A percentile compares a stretch with the other conserved stretches of the same genome.
Conservation (phyloP, 2,797 vertebrate species). For the Coreius guichenoti region DNA sequence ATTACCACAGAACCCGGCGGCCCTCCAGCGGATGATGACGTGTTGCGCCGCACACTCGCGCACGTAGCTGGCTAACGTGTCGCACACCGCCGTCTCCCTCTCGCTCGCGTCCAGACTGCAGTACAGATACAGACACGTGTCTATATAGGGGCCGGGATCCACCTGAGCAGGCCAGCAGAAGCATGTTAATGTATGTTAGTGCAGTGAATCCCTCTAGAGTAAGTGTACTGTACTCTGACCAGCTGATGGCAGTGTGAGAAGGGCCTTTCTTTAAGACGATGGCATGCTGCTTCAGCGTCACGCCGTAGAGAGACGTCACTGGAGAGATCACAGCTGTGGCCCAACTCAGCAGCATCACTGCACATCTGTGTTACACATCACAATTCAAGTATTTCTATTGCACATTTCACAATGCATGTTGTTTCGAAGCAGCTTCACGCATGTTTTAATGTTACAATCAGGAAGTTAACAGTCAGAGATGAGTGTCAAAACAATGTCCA, state of each 20-base stretch:
- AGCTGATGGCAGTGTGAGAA: constrained; percentile 83
- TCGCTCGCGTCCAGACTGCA: constrained; percentile 67
- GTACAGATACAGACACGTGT: constrained; percentile 84
- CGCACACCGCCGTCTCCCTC: constrained; percentile 72
- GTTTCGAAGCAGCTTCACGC: too few species aligned
- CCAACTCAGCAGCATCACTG: constrained; percentile 79
- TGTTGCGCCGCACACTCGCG: constrained; percentile 84
- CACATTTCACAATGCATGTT: not conserved
- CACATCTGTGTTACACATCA: constrained; percentile 70
- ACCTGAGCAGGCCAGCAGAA: constrained; percentile 73
- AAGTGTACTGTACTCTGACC: constrained; percentile 72
- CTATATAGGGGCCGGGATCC: constrained; percentile 79
- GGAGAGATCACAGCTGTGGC: constrained; percentile 74
- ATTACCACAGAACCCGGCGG: constrained; percentile 81
- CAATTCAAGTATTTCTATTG: too few species aligned
- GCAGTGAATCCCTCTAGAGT: too few species aligned
- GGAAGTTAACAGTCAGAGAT: too few species aligned
- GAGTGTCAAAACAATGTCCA: too few species aligned
- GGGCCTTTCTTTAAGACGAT: constrained; percentile 76
- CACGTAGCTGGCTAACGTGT: constrained; percentile 85
- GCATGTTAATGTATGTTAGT: too few species aligned
- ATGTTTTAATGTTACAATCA: too few species aligned
- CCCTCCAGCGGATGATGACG: constrained; percentile 81
- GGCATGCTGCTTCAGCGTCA: constrained; percentile 78
- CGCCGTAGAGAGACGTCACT: constrained; percentile 50